Evolutionary conservation across 2,888 invertebrate species (phyloP), one percentile per base, ranked within the genome.

Genomic region (Melolontha melolontha): DNA sequence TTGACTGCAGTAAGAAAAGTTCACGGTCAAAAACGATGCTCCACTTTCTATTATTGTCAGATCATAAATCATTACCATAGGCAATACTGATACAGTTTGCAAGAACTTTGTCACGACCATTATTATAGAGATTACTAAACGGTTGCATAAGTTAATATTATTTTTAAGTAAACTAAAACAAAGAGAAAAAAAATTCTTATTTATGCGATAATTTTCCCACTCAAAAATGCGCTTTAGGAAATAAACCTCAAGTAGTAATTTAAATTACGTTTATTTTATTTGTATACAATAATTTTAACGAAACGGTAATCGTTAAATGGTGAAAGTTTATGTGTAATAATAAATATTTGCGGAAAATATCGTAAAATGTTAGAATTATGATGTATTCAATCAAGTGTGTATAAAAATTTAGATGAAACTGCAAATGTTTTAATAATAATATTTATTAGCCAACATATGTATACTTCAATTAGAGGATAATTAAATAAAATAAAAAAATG

Each of bases 1-100:
- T 40, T 52, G 41, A 41, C 14, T 52, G 40, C 52, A 52, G 41
- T 22, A 52, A 64, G 52, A 51, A 64, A 64, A 64, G 64, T 64
- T 64, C 64, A 64, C 52, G 64, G 64, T 64, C 64, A 64, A 54
- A 42, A 52, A 29, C 51, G 64, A 64, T 64, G 64, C 51, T 64
- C 52, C 64, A 64, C 64, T 64, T 64, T 64, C 64, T 64, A 64
- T n/a, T 52, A 54, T 52, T 41, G 44, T 52, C 40, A 40, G 16
- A 34, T 8, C 52, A 52, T 51, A 52, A 42, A 52, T 64, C 51
- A 50, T 57, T 59, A 59, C 27, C 44, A 27, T 22, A 8, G 59
- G 27, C 44, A 29, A 17, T 40, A 17, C 10, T 42, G 34, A 12
- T 52, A 34, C 14, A n/a, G 14, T 12, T 22, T 16, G 41, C 12